Conservation (phyloP, 2,888 invertebrate genomes). For the Drosophila helvetica region DNA sequence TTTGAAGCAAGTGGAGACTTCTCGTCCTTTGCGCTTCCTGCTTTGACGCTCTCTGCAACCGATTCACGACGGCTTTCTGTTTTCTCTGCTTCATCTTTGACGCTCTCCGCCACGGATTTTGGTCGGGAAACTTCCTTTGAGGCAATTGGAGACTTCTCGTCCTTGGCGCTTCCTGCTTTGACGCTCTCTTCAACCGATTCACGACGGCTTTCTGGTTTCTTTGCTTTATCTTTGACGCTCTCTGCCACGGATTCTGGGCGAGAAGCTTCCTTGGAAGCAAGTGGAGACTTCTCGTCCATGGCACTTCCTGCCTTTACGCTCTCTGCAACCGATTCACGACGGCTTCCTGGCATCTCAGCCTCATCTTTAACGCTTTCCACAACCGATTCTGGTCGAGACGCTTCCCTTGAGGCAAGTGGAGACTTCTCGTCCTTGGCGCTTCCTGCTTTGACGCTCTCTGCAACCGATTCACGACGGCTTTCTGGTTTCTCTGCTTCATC, state of each 20-base stretch:
- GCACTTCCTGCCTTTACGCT: conserved; percentile 15
- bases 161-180: conserved; percentile 23
- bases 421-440: conserved; percentile 35
- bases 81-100: conserved; percentile 20
- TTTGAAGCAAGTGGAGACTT: conserved; percentile 24
- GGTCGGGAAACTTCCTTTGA: conserved; percentile 72
- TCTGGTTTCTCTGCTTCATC: neutral
- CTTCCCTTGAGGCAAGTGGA: conserved; percentile 31
- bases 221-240: conserved; percentile 23
- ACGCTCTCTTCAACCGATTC: conserved; percentile 27
- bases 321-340: conserved; percentile 14
- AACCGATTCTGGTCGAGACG: conserved; percentile 28
- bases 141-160: conserved; percentile 17
- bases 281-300: conserved; percentile 21
- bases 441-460: conserved; percentile 17
- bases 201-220: conserved; percentile 13
- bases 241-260: conserved; percentile 31
- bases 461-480: conserved; percentile 30
- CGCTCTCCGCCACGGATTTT: conserved; percentile 39
- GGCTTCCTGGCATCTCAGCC: conserved; percentile 1
- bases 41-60: conserved; percentile 19
- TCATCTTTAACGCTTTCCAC: conserved; percentile 17
- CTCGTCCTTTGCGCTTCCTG: conserved; percentile 41
- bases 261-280: conserved; percentile 40
- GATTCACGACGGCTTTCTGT: conserved; percentile 35